A percentile compares a stretch with the other conserved stretches of the same genome.
Evolutionary conservation across 1,140 invertebrate genomes (phyloP).

Genomic region (Zeugodacus cucurbitae): DNA sequence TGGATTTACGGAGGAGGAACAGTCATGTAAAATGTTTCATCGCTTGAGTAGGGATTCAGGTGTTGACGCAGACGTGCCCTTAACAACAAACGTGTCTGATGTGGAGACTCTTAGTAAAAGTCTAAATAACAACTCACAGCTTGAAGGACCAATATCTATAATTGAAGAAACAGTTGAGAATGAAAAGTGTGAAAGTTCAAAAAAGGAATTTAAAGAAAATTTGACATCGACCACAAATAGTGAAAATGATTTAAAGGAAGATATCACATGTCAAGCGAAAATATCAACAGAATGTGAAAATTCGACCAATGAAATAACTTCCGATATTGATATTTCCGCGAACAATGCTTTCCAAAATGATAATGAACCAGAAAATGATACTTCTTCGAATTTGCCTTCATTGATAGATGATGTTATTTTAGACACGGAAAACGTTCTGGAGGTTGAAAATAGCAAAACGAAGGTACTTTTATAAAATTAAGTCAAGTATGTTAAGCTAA

Average conservation of each 20-base stretch:
- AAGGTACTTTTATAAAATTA: background rate
- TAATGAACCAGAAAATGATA: background rate
- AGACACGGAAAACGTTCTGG: background rate
- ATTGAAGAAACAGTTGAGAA: background rate
- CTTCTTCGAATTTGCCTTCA: background rate
- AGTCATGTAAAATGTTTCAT: background rate
- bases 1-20: conserved; percentile 42
- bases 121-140: background rate
- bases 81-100: background rate
- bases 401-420: background rate
- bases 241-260: too few relatives aligned
- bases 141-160: background rate
- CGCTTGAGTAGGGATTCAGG: conserved; percentile 46
- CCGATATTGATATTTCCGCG: background rate
- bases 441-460: background rate
- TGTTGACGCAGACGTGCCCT: conserved; percentile 16
- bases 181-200: background rate
- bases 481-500: background rate
- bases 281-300: too few relatives aligned
- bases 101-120: background rate
- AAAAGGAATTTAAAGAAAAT: background rate
- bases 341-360: background rate
- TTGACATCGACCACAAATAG: background rate
- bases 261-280: too few relatives aligned
- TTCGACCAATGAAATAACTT: background rate